phyloP scores from a whole-genome alignment of 2,888 invertebrate species.

The Drosophila diplacantha region DNA sequence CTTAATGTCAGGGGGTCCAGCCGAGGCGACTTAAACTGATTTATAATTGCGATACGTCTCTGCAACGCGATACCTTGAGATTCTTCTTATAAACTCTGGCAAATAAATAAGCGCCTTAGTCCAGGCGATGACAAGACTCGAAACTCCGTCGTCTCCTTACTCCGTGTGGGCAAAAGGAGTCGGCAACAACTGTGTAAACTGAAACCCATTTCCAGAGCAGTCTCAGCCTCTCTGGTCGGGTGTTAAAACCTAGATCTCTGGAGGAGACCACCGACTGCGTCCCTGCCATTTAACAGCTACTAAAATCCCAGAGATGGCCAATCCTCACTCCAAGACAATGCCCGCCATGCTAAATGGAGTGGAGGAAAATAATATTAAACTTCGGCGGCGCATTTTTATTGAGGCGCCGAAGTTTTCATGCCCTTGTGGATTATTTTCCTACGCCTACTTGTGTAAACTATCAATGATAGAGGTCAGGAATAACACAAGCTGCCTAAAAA shows the following conservation, averaged over 20 bases:
- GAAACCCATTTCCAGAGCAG: slow-evolving; percentile 64
- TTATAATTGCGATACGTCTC: slow-evolving; percentile 73
- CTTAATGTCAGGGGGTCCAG: slow-evolving; percentile 68
- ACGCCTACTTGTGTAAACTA: slow-evolving; percentile 35
- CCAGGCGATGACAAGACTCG: slow-evolving; percentile 63
- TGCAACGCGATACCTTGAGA: slow-evolving; percentile 50
- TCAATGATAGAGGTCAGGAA: slow-evolving; percentile 45
- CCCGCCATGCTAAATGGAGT: slow-evolving; percentile 36
- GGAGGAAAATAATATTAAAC: slow-evolving; percentile 37
- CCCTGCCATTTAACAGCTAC: slow-evolving; percentile 69
- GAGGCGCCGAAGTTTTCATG: slow-evolving; percentile 56
- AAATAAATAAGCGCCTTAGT: slow-evolving; percentile 73
- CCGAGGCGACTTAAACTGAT: slow-evolving; percentile 71
- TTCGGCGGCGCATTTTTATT: slow-evolving; percentile 24
- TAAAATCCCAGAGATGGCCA: slow-evolving; percentile 59
- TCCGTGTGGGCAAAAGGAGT: slow-evolving; percentile 52
- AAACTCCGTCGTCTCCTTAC: slow-evolving; percentile 5
- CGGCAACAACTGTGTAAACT: slow-evolving; percentile 68
- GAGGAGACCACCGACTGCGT: slow-evolving; percentile 67
- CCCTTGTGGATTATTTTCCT: slow-evolving; percentile 47
- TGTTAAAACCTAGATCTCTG: slow-evolving; percentile 68
- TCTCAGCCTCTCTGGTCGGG: slow-evolving; percentile 42
- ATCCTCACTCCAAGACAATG: slow-evolving; percentile 32
- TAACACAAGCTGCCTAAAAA: slow-evolving; percentile 32
- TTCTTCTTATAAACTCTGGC: slow-evolving; percentile 33